These are phyloP conservation scores for Penelope pileata DNA, from an alignment of 2,113 vertebrate genomes.

Conservation along the genomic window DNA sequence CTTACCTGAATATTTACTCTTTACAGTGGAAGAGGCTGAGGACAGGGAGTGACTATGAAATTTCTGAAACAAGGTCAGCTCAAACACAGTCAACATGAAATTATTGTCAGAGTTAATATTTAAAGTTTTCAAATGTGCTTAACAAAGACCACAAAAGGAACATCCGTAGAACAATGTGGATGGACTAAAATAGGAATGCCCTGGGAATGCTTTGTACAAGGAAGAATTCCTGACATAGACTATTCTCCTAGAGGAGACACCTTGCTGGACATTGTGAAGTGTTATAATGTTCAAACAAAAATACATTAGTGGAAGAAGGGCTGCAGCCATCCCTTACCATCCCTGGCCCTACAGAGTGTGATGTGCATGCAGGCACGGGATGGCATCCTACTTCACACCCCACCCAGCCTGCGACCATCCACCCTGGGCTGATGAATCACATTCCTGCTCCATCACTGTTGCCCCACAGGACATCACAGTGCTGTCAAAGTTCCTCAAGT, in stretches of 20 bases:
- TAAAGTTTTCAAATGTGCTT: background rate
- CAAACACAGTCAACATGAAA: background rate
- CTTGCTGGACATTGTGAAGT: background rate
- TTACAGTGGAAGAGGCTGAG: background rate
- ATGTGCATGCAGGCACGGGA: fast-evolving
- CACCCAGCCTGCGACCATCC: fast-evolving
- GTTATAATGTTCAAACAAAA: background rate
- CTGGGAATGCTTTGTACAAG: background rate
- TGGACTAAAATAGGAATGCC: background rate
- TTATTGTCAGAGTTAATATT: background rate
- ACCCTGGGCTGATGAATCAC: background rate
- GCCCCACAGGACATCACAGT: fast-evolving
- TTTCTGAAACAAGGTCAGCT: background rate
- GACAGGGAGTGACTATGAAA: background rate
- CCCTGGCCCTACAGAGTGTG: background rate
- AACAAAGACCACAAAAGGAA: background rate
- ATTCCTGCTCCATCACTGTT: background rate
- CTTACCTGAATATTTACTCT: background rate
- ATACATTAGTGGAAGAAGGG: background rate
- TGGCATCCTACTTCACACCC: background rate
- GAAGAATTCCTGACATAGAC: background rate
- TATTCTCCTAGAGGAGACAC: background rate
- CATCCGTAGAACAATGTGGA: background rate
- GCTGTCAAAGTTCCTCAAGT: background rate
- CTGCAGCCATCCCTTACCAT: background rate